Evolutionary conservation across 2,113 vertebrate species (phyloP).

Genomic region (Sinocyclocheilus anophthalmus): DNA sequence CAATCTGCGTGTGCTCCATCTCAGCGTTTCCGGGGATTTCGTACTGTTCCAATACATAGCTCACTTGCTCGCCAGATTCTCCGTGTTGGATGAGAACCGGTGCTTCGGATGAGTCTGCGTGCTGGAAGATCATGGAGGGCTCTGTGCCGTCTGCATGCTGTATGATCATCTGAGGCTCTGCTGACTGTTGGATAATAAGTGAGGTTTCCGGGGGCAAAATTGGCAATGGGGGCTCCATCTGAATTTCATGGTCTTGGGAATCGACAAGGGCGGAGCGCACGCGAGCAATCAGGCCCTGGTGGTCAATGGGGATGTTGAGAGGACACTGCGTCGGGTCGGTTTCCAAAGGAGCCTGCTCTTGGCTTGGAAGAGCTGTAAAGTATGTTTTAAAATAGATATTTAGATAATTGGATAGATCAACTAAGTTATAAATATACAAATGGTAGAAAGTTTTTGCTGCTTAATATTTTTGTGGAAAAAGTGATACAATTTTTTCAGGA

Average conservation of each 20-base stretch:
- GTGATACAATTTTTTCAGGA: too few relatives aligned
- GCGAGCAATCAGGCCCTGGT: slow-evolving; percentile 64
- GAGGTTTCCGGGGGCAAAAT: slow-evolving; percentile 17
- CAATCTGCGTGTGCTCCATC: slow-evolving; percentile 57
- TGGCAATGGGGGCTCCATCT: slow-evolving; percentile 15
- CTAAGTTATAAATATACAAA: too few relatives aligned
- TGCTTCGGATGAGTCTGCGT: slow-evolving; percentile 24
- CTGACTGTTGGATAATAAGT: slow-evolving; percentile 48
- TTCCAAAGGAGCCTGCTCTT: slow-evolving; percentile 21
- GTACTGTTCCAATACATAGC: slow-evolving; percentile 57
- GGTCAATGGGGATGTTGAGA: slow-evolving; percentile 73
- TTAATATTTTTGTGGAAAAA: too few relatives aligned
- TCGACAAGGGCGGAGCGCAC: slow-evolving; percentile 59
- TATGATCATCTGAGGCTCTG: slow-evolving; percentile 49
- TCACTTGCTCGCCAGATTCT: slow-evolving; percentile 52
- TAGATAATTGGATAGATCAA: neutral
- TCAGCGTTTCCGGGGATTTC: slow-evolving; percentile 54
- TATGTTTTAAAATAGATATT: neutral
- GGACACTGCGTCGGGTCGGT: slow-evolving; percentile 54
- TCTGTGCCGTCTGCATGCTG: slow-evolving; percentile 42
- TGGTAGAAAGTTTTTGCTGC: too few relatives aligned
- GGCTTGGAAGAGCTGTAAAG: slow-evolving; percentile 33
- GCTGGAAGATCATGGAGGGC: slow-evolving; percentile 51
- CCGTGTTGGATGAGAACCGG: slow-evolving; percentile 50
- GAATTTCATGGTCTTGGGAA: slow-evolving; percentile 58